Evolutionary conservation across 37 sponge, comb jelly and placozoan genomes (phyloP).

Genomic region (Tethya wilhelma): DNA sequence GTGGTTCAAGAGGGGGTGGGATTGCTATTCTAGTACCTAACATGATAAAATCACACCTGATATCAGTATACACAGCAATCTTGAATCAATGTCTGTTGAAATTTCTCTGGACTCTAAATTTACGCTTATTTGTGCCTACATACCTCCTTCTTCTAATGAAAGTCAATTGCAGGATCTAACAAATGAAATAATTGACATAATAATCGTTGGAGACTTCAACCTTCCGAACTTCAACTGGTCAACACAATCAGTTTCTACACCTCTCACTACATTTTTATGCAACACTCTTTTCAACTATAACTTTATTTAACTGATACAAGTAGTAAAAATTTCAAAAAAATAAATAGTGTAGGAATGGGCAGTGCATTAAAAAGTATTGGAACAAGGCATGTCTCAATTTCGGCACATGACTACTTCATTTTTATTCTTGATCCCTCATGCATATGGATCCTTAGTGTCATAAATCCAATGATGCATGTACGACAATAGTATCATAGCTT

Average conservation of each 20-base stretch:
- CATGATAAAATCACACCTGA: background rate
- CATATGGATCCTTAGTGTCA: no score
- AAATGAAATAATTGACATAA: background rate
- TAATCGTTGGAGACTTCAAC: slow-evolving; percentile 14
- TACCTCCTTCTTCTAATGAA: background rate
- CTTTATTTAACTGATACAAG: no score
- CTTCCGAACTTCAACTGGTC: background rate
- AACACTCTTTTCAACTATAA: background rate
- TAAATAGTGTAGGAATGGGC: no score
- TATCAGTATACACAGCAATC: background rate
- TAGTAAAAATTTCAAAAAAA: no score
- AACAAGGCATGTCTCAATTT: no score
- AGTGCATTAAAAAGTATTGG: no score
- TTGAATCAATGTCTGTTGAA: background rate
- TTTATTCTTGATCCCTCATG: no score
- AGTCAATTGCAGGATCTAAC: background rate
- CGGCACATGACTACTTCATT: no score
- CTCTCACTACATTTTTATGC: background rate
- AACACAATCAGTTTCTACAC: background rate
- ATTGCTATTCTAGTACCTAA: background rate
- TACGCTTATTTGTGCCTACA: background rate
- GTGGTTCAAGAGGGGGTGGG: slow-evolving; percentile 12
- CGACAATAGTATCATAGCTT: no score
- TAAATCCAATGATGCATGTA: no score
- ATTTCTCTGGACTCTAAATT: background rate